Conservation (phyloP, 2,113 vertebrate species). For the Hemicordylus capensis region DNA sequence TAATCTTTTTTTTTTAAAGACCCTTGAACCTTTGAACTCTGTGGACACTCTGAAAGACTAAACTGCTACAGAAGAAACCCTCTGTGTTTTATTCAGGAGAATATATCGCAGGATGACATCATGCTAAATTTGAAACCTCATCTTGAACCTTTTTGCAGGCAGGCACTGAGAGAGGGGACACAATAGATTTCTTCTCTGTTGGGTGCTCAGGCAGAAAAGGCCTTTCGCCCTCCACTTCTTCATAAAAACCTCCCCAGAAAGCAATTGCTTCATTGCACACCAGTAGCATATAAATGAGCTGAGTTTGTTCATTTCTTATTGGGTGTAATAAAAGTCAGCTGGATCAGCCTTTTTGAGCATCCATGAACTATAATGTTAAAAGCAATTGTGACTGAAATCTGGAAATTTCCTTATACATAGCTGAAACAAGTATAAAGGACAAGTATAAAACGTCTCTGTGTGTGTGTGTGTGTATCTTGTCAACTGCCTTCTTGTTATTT, state of each 20-base stretch:
- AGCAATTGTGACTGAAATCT: not conserved
- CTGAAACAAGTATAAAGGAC: not conserved
- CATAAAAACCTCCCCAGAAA: not conserved
- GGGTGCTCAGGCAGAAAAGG: conserved; percentile 3
- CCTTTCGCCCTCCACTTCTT: not conserved
- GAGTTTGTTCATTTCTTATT: not conserved
- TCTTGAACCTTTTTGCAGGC: conserved; percentile 10
- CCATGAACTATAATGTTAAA: not conserved
- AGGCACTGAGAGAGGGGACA: conserved; percentile 28
- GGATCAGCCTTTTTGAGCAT: not conserved
- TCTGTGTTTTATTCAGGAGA: conserved; percentile 18
- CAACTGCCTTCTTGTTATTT: not conserved
- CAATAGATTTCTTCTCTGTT: conserved; percentile 48
- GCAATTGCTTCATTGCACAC: not conserved
- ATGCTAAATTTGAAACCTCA: conserved; percentile 48
- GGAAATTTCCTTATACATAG: not conserved
- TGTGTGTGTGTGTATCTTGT: no score
- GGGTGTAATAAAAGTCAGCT: not conserved
- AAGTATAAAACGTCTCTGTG: no score
- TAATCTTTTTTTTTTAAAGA: no score
- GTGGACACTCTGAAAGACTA: not conserved
- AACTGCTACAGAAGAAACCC: conserved; percentile 33
- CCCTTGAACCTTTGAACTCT: conserved; percentile 16
- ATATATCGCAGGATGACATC: conserved; percentile 50
- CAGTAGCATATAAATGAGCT: conserved; percentile 7